phyloP scores from a whole-genome alignment of 2,797 vertebrate species.

The Epinephelus malabaricus region DNA sequence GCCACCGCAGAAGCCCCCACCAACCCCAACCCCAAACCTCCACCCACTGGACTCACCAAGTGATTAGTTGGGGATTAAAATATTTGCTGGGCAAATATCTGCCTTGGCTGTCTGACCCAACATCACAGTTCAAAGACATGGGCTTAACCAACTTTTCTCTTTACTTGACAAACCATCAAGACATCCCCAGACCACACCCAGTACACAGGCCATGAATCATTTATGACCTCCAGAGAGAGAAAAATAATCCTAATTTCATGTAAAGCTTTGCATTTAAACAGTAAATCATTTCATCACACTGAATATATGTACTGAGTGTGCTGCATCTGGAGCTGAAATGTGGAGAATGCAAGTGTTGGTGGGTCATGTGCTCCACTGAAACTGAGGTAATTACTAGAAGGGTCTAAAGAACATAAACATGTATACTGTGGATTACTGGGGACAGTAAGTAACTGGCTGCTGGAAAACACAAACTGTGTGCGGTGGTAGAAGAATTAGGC shows the following conservation, averaged over 20 bases:
- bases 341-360: slow-evolving; percentile 53
- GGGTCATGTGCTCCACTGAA: slow-evolving; percentile 54
- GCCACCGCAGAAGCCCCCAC: slow-evolving; percentile 76
- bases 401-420: slow-evolving; percentile 40
- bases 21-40: slow-evolving; percentile 67
- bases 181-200: slow-evolving; percentile 74
- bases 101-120: slow-evolving; percentile 90
- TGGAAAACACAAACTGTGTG: slow-evolving; percentile 18
- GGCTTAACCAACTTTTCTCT: slow-evolving; percentile 83
- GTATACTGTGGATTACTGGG: slow-evolving; percentile 43
- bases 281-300: slow-evolving; percentile 17
- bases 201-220: slow-evolving; percentile 60
- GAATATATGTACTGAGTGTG: slow-evolving; percentile 17
- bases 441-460: slow-evolving; percentile 20
- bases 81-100: slow-evolving; percentile 99
- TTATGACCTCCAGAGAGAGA: slow-evolving; percentile 23
- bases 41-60: slow-evolving; percentile 91
- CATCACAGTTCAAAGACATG: slow-evolving; percentile 86
- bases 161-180: slow-evolving; percentile 80
- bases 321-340: slow-evolving; percentile 38
- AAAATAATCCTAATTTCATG: slow-evolving; percentile 30
- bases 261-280: slow-evolving; percentile 37
- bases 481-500: neutral
- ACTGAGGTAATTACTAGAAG: slow-evolving; percentile 49
- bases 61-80: slow-evolving; percentile 99